Evolutionary conservation across 1,140 invertebrate species (phyloP), one percentile per base, ranked within the genome.

Genomic region (Ceratina japonica): DNA sequence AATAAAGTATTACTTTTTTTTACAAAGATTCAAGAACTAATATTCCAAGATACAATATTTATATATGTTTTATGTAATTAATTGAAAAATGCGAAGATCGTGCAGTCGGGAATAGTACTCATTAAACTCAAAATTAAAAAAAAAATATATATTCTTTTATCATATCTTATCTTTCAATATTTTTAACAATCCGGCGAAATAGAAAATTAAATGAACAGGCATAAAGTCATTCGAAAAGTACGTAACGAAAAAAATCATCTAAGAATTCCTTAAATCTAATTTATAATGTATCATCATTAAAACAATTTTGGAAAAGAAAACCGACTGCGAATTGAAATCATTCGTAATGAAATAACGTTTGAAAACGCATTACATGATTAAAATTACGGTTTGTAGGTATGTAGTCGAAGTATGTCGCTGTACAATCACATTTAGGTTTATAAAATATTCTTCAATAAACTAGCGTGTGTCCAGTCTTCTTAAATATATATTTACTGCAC

Each of bases 361-460:
- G n/a, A 68, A 78, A 72, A 27, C n/a, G 74, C 68, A 56, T 27
- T 44, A 73, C 27, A 54, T 74, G 44, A 71, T 75, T 82, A 65
- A 74, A 63, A 84, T 70, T 69, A 70, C 7, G 69, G 70, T 76
- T 79, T 44, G 37, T 8, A 44, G 37, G 58, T 61, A 70, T 24
- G 51, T 69, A 68, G 66, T 63, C 74, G 61, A 79, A 63, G 59
- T 72, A 70, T 75, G 37, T 44, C 5, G 37, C 63, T 84, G 68
- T 84, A 75, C 81, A 83, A 27, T 51, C 81, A 75, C 44, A 64
- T 80, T 80, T 69, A 72, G 18, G 65, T 84, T 83, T 84, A 83
- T 72, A 84, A 83, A 83, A 58, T 63, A 84, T 62, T 68, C 49
- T 24, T 69, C 63, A 37, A 27, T 44, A 44, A 76, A 73, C 52